A percentile compares a stretch with the other conserved stretches of the same genome.
These are phyloP conservation scores for Danaus plexippus DNA, from an alignment of 1,140 invertebrate species.

Conservation along the genomic window DNA sequence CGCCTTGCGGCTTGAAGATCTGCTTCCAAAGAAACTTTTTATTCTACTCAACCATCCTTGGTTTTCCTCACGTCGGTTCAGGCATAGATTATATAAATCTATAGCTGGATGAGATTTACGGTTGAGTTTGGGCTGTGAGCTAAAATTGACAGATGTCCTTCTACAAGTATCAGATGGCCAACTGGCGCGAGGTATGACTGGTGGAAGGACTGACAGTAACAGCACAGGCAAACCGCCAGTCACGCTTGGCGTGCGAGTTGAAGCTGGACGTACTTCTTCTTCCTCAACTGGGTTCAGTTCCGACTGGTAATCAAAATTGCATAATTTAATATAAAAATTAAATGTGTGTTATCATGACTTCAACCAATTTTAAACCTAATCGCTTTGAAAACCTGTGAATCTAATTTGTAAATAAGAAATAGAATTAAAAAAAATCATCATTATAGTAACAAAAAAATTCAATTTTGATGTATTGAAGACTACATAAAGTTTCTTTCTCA, in stretches of 20 bases:
- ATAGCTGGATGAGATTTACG: conserved; percentile 71
- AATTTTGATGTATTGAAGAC: no score
- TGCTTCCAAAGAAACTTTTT: conserved; percentile 74
- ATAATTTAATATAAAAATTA: no score
- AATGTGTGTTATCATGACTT: no score
- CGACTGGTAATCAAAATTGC: conserved; percentile 44
- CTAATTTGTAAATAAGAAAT: no score
- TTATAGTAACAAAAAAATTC: no score
- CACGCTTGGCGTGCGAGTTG: conserved; percentile 75
- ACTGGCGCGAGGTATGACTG: conserved; percentile 81
- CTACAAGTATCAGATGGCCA: conserved; percentile 79
- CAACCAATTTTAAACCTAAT: no score
- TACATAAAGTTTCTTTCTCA: neutral
- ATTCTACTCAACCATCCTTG: conserved; percentile 70
- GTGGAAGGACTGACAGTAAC: conserved; percentile 79
- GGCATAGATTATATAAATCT: conserved; percentile 72
- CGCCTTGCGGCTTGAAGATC: conserved; percentile 74
- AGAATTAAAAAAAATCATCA: no score
- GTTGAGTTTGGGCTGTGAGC: conserved; percentile 79
- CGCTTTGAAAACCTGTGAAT: no score
- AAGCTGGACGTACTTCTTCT: conserved; percentile 44
- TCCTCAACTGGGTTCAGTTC: conserved; percentile 64
- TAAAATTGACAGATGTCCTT: conserved; percentile 74
- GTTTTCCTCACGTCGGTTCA: conserved; percentile 73
- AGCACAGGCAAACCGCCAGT: conserved; percentile 79